A percentile compares a stretch with the other conserved stretches of the same genome.
Evolutionary conservation across 2,888 invertebrate genomes (phyloP).

Genomic region (Eulithis testata): DNA sequence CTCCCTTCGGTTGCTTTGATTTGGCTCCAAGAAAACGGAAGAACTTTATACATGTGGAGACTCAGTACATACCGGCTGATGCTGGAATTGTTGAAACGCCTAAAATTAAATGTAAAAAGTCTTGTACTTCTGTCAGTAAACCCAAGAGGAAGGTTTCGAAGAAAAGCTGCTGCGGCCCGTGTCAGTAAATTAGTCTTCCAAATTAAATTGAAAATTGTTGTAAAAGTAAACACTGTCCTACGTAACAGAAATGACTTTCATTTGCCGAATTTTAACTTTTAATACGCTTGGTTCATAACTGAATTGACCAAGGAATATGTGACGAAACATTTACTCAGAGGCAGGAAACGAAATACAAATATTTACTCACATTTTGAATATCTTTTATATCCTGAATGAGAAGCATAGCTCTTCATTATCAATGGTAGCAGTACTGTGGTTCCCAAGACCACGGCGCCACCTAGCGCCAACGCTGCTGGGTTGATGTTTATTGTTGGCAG

Average conservation of each 20-base stretch:
- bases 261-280: neutral
- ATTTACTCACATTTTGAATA: conserved; percentile 65
- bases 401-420: conserved; percentile 58
- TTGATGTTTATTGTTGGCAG: conserved; percentile 86
- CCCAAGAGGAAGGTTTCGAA: conserved; percentile 49
- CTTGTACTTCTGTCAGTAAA: conserved; percentile 52
- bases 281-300: too few species aligned
- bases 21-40: conserved; percentile 79
- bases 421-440: conserved; percentile 84
- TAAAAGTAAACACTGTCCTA: conserved; percentile 4
- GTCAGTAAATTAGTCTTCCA: conserved; percentile 43
- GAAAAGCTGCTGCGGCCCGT: conserved; percentile 52
- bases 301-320: too few species aligned
- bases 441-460: conserved; percentile 83
- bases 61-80: conserved; percentile 86
- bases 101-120: conserved; percentile 57
- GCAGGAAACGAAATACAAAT: too few species aligned
- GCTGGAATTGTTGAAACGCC: conserved; percentile 67
- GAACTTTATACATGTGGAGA: conserved; percentile 83
- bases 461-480: conserved; percentile 83
- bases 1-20: conserved; percentile 88
- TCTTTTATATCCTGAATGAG: conserved; percentile 46
- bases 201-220: conserved; percentile 4
- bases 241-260: neutral
- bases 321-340: too few species aligned